Evolutionary conservation across 2,113 vertebrate species (phyloP), one percentile per base, ranked within the genome.

Genomic region (Lepisosteus oculatus): DNA sequence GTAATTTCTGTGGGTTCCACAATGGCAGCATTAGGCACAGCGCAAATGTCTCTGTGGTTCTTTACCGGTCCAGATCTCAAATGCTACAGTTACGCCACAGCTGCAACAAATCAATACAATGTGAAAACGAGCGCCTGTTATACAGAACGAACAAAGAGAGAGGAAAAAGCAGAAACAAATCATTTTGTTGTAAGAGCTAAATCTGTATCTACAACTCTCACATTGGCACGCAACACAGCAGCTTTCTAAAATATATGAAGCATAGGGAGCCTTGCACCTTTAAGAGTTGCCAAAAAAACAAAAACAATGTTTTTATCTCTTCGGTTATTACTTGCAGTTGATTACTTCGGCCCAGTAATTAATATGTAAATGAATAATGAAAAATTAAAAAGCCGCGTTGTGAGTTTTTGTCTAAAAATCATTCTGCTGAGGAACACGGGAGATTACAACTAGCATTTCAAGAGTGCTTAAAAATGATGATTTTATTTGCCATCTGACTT

Each of bases 401-500:
- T 65, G 13, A 71, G 5, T 51, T 51, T 51, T 51, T 51, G 5
- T 5, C 47, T 51, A 5, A 6, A 59, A 59, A 59, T 2, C n/a
- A n/a, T n/a, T 13, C 45, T 71, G 43, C 17, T 51, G 41, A 54
- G 67, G 29, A 42, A 59, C 61, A 41, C 45, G 45, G 69, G 69
- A 72, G 61, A 72, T 65, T 69, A 68, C 51, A 43, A 57, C 41
- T 41, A 42, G 42, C 14, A 51, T 69, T 80, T 77, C 71, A 76
- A 73, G 74, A 71, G 74, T 55, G 68, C 74, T 80, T 54, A 74
- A 69, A 78, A 82, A 80, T 71, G 75, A 81, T 78, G 71, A 63
- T 76, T 66, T 79, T 79, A 73, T 81, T 73, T 70, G 78, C 75
- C 71, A 67, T 77, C 73, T 73, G 80, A 78, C 77, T 77, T 69